A percentile compares a stretch with the other conserved stretches of the same genome.
Evolutionary conservation across 2,113 vertebrate genomes (phyloP).

Genomic region (Theristicus caerulescens): DNA sequence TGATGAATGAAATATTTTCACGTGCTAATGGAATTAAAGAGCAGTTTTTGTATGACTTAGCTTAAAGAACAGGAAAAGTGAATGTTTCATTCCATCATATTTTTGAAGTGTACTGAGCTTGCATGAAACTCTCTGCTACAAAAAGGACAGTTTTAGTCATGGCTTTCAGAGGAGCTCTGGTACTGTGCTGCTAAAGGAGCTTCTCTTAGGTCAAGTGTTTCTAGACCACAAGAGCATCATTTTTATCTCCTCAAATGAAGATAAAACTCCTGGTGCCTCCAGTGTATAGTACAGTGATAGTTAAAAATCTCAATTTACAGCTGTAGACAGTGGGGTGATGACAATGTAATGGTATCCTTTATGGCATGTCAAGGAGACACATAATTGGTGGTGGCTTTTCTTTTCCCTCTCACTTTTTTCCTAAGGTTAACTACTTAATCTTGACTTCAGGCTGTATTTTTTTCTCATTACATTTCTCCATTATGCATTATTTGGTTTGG

Average conservation of each 20-base stretch:
- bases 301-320: not conserved
- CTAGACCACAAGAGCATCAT: not conserved
- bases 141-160: not conserved
- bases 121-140: not conserved
- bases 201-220: not conserved
- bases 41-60: not conserved
- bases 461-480: conserved; percentile 51
- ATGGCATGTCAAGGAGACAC: not conserved
- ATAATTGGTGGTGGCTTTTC: not conserved
- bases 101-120: not conserved
- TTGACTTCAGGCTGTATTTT: conserved; percentile 47
- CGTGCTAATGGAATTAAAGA: not conserved
- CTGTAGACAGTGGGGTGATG: not conserved
- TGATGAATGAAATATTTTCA: not conserved
- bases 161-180: not conserved
- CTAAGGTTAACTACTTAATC: conserved; percentile 60
- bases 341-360: not conserved
- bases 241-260: not conserved
- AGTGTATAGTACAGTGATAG: not conserved
- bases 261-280: not conserved
- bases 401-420: not conserved
- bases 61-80: not conserved
- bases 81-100: not conserved
- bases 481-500: conserved; percentile 69
- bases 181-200: not conserved